Evolutionary conservation across 2,888 invertebrate genomes (phyloP).

Genomic region (Drosophila prolongata): DNA sequence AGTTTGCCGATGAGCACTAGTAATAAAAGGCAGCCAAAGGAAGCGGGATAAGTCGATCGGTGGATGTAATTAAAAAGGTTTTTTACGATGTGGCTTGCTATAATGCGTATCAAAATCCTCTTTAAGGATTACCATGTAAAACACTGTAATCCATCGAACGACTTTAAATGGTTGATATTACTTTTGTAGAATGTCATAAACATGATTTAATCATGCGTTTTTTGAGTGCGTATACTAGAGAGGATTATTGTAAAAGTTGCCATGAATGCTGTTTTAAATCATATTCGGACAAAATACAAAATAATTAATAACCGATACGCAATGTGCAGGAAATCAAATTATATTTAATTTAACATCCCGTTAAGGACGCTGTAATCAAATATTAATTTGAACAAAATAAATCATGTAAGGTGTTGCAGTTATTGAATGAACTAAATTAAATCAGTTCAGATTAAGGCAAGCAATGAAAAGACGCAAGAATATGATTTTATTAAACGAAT

Average conservation of each 20-base stretch:
- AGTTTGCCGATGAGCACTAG: conserved; percentile 26
- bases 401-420: conserved; percentile 1
- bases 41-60: conserved; percentile 19
- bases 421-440: not conserved
- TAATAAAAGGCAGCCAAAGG: conserved; percentile 14
- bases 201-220: conserved; percentile 24
- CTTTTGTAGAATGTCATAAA: conserved; percentile 4
- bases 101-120: conserved; percentile 25
- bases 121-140: conserved; percentile 33
- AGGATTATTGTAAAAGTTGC: conserved; percentile 8
- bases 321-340: conserved; percentile 15
- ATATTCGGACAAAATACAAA: conserved; percentile 3
- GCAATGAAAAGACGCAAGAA: no score
- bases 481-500: no score
- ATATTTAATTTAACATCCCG: conserved; percentile 6
- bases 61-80: conserved; percentile 40
- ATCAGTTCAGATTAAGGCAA: no score
- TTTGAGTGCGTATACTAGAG: not conserved
- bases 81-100: conserved; percentile 25
- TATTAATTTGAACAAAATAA: conserved; percentile 7
- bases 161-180: conserved; percentile 12
- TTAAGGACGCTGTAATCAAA: not conserved
- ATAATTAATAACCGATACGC: conserved; percentile 1
- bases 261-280: conserved; percentile 3
- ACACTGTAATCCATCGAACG: conserved; percentile 16